These are phyloP conservation scores for Epirrhoe alternata DNA, from an alignment of 2,888 invertebrate species.

Conservation along the genomic window DNA sequence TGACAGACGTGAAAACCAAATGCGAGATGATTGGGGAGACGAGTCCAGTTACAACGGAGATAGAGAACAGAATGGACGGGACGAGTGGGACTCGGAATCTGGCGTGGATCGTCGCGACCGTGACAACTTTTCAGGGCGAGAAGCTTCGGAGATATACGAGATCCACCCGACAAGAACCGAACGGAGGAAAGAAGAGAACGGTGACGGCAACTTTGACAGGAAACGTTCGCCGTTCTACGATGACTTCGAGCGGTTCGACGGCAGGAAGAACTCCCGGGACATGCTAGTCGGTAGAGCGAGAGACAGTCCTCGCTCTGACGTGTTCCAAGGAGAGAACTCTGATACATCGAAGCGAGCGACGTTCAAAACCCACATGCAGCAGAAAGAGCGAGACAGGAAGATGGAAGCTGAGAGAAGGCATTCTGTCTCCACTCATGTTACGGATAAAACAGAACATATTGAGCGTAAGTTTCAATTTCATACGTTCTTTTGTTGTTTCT, in stretches of 20 bases:
- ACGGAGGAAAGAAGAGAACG: conserved; percentile 70
- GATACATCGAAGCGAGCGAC: conserved; percentile 85
- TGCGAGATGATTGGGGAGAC: conserved; percentile 76
- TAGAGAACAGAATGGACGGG: conserved; percentile 64
- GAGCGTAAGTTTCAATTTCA: conserved; percentile 69
- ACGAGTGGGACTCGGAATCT: conserved; percentile 82
- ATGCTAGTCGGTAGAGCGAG: conserved; percentile 79
- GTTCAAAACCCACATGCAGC: conserved; percentile 90
- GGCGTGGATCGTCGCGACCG: conserved; percentile 71
- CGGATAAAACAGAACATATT: conserved; percentile 87
- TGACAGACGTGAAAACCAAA: conserved; percentile 68
- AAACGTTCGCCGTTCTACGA: conserved; percentile 75
- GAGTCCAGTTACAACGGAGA: conserved; percentile 74
- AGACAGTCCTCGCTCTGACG: conserved; percentile 78
- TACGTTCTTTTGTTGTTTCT: not conserved
- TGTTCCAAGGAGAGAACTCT: conserved; percentile 63
- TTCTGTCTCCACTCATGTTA: conserved; percentile 90
- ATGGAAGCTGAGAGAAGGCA: conserved; percentile 90
- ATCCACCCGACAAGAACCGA: conserved; percentile 72
- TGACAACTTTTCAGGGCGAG: conserved; percentile 74
- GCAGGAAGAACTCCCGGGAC: conserved; percentile 79
- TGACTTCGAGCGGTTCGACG: conserved; percentile 78
- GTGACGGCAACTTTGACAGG: conserved; percentile 68
- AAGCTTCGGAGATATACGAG: conserved; percentile 80
- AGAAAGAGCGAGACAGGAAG: conserved; percentile 86